Evolutionary conservation across 2,113 vertebrate species (phyloP).

Genomic region (Eurystomus gularis): DNA sequence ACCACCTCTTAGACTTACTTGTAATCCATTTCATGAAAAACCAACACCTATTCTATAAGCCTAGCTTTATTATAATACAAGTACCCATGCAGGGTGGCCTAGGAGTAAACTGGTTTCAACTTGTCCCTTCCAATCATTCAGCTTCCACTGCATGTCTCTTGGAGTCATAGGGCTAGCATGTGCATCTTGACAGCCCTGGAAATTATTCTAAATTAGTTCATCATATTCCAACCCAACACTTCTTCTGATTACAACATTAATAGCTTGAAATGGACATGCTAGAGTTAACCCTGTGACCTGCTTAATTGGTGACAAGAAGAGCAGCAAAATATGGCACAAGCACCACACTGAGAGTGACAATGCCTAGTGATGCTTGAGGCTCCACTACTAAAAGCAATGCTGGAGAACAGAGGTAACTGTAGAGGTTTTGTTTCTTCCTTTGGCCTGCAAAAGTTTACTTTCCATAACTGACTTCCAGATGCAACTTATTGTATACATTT

Average conservation of each 20-base stretch:
- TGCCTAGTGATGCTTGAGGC: not conserved
- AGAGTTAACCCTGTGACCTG: slow-evolving; percentile 7
- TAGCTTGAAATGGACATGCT: slow-evolving; percentile 23
- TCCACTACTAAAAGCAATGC: not conserved
- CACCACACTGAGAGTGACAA: not conserved
- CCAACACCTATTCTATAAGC: not conserved
- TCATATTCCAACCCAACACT: not conserved
- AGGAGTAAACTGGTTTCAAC: not conserved
- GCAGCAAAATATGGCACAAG: not conserved
- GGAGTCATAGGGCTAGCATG: not conserved
- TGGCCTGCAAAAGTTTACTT: slow-evolving; percentile 3
- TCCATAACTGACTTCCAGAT: slow-evolving; percentile 2
- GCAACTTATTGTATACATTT: not conserved
- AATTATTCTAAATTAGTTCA: slow-evolving; percentile 37
- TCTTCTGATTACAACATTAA: slow-evolving; percentile 32
- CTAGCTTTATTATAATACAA: not conserved
- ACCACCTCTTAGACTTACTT: not conserved
- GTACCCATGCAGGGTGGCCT: not conserved
- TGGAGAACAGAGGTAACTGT: not conserved
- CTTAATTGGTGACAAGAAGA: slow-evolving; percentile 19
- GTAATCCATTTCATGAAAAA: not conserved
- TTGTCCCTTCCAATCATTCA: not conserved
- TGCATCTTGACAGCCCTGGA: slow-evolving; percentile 5
- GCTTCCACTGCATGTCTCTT: not conserved
- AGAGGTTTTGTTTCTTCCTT: slow-evolving; percentile 16